phyloP scores from a whole-genome alignment of 2,888 invertebrate species.

The Schizotus pectinicornis region DNA sequence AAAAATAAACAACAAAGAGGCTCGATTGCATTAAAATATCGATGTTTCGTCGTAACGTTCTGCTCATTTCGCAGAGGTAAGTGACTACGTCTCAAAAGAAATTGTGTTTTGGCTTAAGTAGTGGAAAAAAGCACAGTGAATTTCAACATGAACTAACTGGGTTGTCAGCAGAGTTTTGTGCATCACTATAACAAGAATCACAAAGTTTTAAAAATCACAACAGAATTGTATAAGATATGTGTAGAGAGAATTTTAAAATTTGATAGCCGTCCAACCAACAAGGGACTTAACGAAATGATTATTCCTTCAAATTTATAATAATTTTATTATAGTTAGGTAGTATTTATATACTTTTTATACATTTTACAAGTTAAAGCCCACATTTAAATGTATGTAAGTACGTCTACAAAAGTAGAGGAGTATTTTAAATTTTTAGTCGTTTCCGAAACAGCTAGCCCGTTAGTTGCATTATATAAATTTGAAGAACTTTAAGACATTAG shows the following conservation, averaged over 20 bases:
- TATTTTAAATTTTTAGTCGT: too few relatives aligned
- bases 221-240: conserved; percentile 30
- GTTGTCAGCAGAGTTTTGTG: background rate
- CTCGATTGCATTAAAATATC: background rate
- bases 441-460: too few relatives aligned
- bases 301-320: too few relatives aligned
- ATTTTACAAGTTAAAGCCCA: conserved; percentile 2
- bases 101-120: too few relatives aligned
- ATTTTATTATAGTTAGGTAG: conserved; percentile 14
- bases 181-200: conserved; percentile 21
- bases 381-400: too few relatives aligned
- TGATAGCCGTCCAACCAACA: conserved; percentile 1
- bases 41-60: conserved; percentile 5
- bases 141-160: conserved; percentile 2
- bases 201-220: conserved; percentile 32
- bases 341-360: conserved; percentile 3
- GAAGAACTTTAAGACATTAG: background rate
- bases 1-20: too few relatives aligned
- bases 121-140: conserved; percentile 23
- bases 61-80: too few relatives aligned
- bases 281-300: background rate
- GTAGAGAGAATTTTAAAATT: conserved; percentile 13
- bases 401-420: too few relatives aligned
- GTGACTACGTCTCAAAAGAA: too few relatives aligned
- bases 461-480: background rate